Conservation (phyloP, 1,140 invertebrate species). For the Drosophila sturtevanti region DNA sequence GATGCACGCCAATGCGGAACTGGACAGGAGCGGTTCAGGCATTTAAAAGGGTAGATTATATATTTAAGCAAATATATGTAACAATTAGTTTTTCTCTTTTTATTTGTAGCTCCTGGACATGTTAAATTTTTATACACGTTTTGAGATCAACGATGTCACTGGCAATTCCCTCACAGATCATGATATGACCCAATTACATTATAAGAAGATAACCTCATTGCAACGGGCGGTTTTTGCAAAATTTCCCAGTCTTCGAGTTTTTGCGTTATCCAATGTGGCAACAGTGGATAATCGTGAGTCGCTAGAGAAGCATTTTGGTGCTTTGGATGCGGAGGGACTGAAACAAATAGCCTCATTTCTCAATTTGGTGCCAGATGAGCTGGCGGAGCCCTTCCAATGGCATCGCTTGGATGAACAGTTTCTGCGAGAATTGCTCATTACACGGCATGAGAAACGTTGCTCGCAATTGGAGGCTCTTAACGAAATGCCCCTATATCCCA, state of each 20-base stretch:
- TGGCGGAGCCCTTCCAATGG: constrained; percentile 87
- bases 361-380: constrained; percentile 91
- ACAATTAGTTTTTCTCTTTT: background rate
- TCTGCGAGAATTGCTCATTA: constrained; percentile 92
- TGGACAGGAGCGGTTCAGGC: constrained; percentile 52
- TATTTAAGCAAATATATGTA: background rate
- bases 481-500: constrained; percentile 99
- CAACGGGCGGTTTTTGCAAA: constrained; percentile 97
- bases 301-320: constrained; percentile 93
- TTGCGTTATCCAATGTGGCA: constrained; percentile 96
- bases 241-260: constrained; percentile 93
- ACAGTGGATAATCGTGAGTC: constrained; percentile 94
- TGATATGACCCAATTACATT: constrained; percentile 97
- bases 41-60: background rate
- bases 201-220: constrained; percentile 93
- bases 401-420: constrained; percentile 91
- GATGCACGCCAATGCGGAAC: constrained; percentile 42
- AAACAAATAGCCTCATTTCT: constrained; percentile 93
- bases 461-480: constrained; percentile 98
- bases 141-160: constrained; percentile 98
- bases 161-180: constrained; percentile 97
- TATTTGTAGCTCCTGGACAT: constrained; percentile 93
- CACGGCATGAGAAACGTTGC: constrained; percentile 92
- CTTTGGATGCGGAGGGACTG: constrained; percentile 90
- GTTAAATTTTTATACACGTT: constrained; percentile 97